phyloP scores from a whole-genome alignment of 2,888 invertebrate species.

The Amphipoea lucens region DNA sequence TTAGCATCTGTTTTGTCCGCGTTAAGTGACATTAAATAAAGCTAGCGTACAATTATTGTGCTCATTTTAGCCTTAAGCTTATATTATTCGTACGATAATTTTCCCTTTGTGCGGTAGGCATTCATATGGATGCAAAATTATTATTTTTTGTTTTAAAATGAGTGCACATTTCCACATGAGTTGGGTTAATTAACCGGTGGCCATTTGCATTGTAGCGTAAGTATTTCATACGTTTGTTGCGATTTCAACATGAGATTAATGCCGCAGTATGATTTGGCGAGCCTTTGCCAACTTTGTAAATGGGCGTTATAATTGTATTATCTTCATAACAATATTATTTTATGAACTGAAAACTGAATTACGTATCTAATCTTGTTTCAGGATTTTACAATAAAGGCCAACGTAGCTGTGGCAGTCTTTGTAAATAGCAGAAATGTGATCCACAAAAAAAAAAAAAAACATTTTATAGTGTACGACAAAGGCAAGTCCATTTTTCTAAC shows the following conservation, averaged over 20 bases:
- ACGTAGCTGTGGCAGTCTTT: neutral
- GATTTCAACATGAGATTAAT: constrained; percentile 69
- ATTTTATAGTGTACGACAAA: constrained; percentile 24
- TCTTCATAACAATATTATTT: constrained; percentile 7
- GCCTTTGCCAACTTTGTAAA: constrained; percentile 67
- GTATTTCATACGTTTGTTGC: constrained; percentile 62
- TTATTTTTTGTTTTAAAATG: constrained; percentile 63
- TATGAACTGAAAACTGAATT: constrained; percentile 17
- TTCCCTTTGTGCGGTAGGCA: constrained; percentile 25
- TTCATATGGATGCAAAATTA: constrained; percentile 20
- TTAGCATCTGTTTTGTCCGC: constrained; percentile 17
- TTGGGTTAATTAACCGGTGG: constrained; percentile 70
- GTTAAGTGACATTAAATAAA: constrained; percentile 33
- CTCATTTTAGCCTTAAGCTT: constrained; percentile 16
- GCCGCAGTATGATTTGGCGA: constrained; percentile 68
- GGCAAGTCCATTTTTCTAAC: constrained; percentile 42
- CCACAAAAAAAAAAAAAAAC: constrained; percentile 3
- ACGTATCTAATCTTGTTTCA: neutral
- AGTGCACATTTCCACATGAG: constrained; percentile 65
- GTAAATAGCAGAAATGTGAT: neutral
- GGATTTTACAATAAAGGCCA: neutral
- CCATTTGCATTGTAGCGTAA: constrained; percentile 63
- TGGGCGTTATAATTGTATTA: constrained; percentile 49
- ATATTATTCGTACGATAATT: constrained; percentile 26
- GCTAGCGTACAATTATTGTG: constrained; percentile 11